phyloP scores from a whole-genome alignment of 2,797 vertebrate species.

The Fundulus diaphanus region DNA sequence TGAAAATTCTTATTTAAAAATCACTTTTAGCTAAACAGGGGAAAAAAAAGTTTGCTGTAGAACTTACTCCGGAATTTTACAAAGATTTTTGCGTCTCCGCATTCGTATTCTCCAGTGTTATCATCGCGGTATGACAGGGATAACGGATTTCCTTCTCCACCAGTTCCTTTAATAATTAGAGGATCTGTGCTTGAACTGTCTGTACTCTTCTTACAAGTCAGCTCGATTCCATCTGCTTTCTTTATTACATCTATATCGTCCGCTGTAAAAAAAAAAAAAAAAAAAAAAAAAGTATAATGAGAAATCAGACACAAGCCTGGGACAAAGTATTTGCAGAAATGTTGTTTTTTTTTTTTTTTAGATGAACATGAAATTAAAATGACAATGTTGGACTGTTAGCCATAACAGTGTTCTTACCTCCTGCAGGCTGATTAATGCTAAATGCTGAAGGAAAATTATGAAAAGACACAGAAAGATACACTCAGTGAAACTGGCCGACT shows the following conservation, averaged over 20 bases:
- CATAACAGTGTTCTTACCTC: conserved; percentile 13
- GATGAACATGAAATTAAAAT: no score
- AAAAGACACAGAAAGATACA: background rate
- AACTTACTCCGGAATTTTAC: conserved; percentile 76
- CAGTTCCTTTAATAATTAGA: no score
- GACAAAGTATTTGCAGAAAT: background rate
- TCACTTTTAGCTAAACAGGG: background rate
- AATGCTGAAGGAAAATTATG: conserved; percentile 23
- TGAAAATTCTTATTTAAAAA: background rate
- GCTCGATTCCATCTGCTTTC: fast-evolving
- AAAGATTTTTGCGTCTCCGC: background rate
- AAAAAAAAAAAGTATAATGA: no score
- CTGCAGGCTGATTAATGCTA: fast-evolving
- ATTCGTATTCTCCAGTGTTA: background rate
- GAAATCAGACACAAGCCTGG: background rate
- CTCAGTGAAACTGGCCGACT: background rate
- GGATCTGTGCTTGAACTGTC: no score
- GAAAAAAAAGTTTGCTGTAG: background rate
- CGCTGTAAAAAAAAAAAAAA: conserved; percentile 6
- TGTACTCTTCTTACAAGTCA: conserved; percentile 7
- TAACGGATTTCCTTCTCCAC: no score
- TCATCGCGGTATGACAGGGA: background rate
- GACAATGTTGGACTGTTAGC: fast-evolving
- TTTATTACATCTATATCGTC: fast-evolving
- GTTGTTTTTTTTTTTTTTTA: background rate